Conservation (phyloP, 2,888 invertebrate species). For the Polydrusus tereticollis region DNA sequence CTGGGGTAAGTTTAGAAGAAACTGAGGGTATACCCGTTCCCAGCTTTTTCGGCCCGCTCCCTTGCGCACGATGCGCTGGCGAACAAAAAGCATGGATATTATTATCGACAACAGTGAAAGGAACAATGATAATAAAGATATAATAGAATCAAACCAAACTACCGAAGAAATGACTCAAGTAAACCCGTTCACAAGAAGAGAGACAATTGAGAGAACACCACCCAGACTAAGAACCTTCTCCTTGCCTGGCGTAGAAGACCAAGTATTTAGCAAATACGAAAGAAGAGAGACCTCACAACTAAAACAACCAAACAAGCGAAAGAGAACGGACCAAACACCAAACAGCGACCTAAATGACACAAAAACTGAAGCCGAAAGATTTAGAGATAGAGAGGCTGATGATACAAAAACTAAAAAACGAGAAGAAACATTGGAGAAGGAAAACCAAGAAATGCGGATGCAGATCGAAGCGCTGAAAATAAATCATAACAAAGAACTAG, state of each 20-base stretch:
- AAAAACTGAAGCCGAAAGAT: neutral
- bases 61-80: too few relatives aligned
- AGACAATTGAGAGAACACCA: neutral
- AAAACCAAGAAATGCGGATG: neutral
- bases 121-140: too few relatives aligned
- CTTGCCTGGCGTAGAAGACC: neutral
- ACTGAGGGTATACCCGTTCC: too few relatives aligned
- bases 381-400: neutral
- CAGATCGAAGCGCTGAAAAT: neutral
- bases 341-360: neutral
- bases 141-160: too few relatives aligned
- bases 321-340: neutral
- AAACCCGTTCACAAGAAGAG: too few relatives aligned
- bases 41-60: too few relatives aligned
- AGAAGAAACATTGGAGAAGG: neutral
- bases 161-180: too few relatives aligned
- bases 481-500: neutral
- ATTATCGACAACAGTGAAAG: too few relatives aligned
- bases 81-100: too few relatives aligned
- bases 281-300: neutral
- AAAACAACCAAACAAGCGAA: neutral
- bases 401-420: neutral
- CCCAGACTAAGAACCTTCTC: neutral
- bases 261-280: too few relatives aligned
- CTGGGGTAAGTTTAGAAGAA: too few relatives aligned